Base-by-base conservation (phyloP, 2,113 vertebrate species). In the Poeciliopsis retropinna region DNA sequence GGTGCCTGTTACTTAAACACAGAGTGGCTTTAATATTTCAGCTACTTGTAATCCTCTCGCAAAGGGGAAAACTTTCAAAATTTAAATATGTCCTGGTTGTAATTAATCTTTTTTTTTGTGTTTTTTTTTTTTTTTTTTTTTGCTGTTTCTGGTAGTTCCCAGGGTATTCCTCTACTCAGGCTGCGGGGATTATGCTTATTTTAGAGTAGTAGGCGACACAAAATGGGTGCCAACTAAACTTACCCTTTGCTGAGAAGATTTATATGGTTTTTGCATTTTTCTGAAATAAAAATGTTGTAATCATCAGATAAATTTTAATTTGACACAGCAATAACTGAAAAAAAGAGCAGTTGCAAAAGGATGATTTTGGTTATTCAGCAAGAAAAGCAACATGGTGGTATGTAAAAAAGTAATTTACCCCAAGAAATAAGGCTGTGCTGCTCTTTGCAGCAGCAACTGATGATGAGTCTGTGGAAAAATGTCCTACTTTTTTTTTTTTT, bases 1-100 rank as follows among this genome's bases (percentile, higher is more conserved):
- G 75, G 69, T 25, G 70, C 81, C 71, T 66, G 71, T 71, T 68
- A 30, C 31, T 29, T 78, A 54, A 63, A 76, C 29, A 25, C 22
- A 78, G 15, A 27, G 51, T 57, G 8, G 37, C 70, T 79, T 69
- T 15, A 32, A 68, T 65, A 63, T 14, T 62, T 31, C 54, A 57
- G 25, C 22, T 57, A 25, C 51, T n/a, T 57, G 51, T 57, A 60
- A 80, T 44, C 61, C 28, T 64, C 28, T 22, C 5, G 0, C 32
- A 28, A 19, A 64, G 27, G 32, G 51, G 51, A 70, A 70, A 79
- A 47, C 44, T 64, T 41, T 29, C 47, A 34, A 70, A 67, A 60
- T 29, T 68, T 65, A 22, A 64, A 28, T 67, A 77, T 28, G 51
- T 9, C 37, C 22, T 29, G 47, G 15, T 29, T 30, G 39, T 17